Percentiles rank a stretch among this genome's conserved stretches.
Evolutionary conservation across 2,888 invertebrate genomes (phyloP).

Genomic region (Eupelmus urozonus): DNA sequence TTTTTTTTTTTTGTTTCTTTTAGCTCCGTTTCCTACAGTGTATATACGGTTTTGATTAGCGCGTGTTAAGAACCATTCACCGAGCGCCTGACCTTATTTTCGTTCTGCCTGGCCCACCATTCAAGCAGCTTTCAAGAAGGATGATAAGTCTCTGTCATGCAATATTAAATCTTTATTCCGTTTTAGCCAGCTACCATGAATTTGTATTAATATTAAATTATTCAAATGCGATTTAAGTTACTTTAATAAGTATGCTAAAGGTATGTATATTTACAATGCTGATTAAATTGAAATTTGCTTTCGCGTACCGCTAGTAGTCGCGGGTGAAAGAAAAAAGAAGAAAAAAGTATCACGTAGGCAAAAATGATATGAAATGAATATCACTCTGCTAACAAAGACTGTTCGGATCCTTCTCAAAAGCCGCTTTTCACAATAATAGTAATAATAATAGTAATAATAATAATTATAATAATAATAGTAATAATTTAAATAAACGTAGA

Average conservation of each 20-base stretch:
- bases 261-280: neutral
- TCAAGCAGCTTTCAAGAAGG: constrained; percentile 48
- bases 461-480: too few relatives aligned
- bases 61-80: constrained; percentile 58
- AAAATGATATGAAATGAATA: too few relatives aligned
- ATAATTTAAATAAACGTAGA: constrained; percentile 24
- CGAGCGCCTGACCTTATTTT: constrained; percentile 48
- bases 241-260: neutral
- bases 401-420: constrained; percentile 42
- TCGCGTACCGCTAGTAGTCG: neutral
- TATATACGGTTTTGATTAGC: constrained; percentile 47
- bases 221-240: neutral
- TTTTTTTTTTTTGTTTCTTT: too few relatives aligned
- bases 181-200: neutral
- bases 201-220: neutral
- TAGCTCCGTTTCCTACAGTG: neutral
- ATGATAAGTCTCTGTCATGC: constrained; percentile 34
- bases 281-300: neutral
- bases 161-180: constrained; percentile 14
- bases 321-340: neutral
- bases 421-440: constrained; percentile 35
- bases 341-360: neutral
- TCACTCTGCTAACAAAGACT: too few relatives aligned
- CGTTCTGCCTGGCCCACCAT: constrained; percentile 14
- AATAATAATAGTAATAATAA: too few relatives aligned